Conservation (phyloP, 1,140 invertebrate genomes). For the Agrypnia vestita region DNA sequence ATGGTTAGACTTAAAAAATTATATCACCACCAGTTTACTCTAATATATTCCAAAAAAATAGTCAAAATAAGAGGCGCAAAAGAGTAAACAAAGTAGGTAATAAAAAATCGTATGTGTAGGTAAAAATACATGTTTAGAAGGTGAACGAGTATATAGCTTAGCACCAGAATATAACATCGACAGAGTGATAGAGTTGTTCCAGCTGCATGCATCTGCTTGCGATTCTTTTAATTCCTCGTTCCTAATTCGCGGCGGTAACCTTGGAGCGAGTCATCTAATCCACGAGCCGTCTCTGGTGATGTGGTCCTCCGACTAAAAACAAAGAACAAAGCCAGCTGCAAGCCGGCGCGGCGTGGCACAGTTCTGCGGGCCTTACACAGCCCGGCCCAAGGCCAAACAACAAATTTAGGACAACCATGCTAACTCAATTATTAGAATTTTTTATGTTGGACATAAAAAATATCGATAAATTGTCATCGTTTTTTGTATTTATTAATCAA, state of each 20-base stretch:
- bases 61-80: too few species aligned
- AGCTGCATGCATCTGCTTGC: not conserved
- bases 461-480: too few species aligned
- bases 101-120: too few species aligned
- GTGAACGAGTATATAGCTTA: too few species aligned
- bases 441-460: too few species aligned
- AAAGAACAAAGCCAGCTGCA: constrained; percentile 52
- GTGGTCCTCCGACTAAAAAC: constrained; percentile 24
- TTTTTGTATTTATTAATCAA: too few species aligned
- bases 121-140: too few species aligned
- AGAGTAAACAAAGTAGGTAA: too few species aligned
- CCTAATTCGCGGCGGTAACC: not conserved
- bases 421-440: too few species aligned
- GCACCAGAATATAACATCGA: not conserved
- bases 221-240: not conserved
- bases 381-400: constrained; percentile 60
- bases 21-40: too few species aligned
- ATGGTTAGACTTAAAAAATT: too few species aligned
- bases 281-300: constrained; percentile 25
- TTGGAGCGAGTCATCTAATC: not conserved
- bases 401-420: constrained; percentile 3
- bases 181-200: not conserved
- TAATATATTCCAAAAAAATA: too few species aligned
- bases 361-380: constrained; percentile 54
- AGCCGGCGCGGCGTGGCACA: constrained; percentile 55